Percentiles rank a stretch among this genome's conserved stretches.
Conservation (phyloP, 2,797 vertebrate genomes). For the Epinephelus coioides region DNA sequence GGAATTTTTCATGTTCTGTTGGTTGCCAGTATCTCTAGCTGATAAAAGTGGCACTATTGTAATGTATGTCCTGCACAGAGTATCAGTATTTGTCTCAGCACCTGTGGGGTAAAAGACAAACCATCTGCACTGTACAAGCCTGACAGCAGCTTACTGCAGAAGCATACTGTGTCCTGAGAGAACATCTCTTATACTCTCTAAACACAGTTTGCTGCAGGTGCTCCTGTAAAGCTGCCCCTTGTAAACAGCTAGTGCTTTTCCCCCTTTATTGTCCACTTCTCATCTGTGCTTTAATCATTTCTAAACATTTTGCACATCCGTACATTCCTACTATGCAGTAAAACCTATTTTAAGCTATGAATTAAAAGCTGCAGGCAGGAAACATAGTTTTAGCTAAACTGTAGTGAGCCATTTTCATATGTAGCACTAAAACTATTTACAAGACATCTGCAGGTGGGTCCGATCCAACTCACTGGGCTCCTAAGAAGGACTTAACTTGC, state of each 20-base stretch:
- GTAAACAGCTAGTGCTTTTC: slow-evolving; percentile 25
- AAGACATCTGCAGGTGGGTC: slow-evolving; percentile 23
- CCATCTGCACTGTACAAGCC: slow-evolving; percentile 12
- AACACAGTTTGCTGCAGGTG: slow-evolving; percentile 51
- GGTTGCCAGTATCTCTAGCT: neutral
- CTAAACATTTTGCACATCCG: slow-evolving; percentile 7
- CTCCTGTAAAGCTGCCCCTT: slow-evolving; percentile 42
- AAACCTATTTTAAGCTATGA: slow-evolving; percentile 9
- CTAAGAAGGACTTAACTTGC: slow-evolving; percentile 37
- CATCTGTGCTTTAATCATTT: slow-evolving; percentile 22
- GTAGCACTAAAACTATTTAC: slow-evolving; percentile 24
- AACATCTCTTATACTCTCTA: slow-evolving; percentile 37
- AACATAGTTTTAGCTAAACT: neutral
- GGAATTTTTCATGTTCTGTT: slow-evolving; percentile 4
- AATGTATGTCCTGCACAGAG: slow-evolving; percentile 20
- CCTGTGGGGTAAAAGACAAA: slow-evolving; percentile 37
- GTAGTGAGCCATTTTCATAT: slow-evolving; percentile 4
- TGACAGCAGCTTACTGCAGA: slow-evolving; percentile 27
- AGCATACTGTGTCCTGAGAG: slow-evolving; percentile 27
- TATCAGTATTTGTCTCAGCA: slow-evolving; percentile 18
- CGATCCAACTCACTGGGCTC: slow-evolving; percentile 28
- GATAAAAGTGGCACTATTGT: slow-evolving; percentile 8
- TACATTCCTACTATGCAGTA: slow-evolving; percentile 9
- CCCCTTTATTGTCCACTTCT: slow-evolving; percentile 16
- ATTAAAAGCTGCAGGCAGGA: slow-evolving; percentile 12